Conservation (phyloP, 2,888 invertebrate species). For the Drosophila picticornis region DNA sequence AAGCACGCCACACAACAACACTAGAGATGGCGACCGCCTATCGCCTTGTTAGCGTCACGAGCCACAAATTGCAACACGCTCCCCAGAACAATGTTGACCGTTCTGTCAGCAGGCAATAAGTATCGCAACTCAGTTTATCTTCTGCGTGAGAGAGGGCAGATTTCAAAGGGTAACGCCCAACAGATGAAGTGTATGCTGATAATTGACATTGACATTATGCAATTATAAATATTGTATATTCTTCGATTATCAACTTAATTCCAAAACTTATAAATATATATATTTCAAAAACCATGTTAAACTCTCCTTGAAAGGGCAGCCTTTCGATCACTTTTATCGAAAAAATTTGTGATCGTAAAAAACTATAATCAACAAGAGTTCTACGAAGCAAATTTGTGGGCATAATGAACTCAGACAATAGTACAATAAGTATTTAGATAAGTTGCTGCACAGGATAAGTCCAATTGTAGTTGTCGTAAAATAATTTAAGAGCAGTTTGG, state of each 20-base stretch:
- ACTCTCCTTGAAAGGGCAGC: neutral
- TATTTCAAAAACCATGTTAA: neutral
- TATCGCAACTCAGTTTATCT: neutral
- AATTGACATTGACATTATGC: neutral
- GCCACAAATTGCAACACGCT: neutral
- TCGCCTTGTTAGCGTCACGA: constrained; percentile 1
- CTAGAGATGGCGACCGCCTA: constrained; percentile 19
- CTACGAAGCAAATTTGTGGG: neutral
- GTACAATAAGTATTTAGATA: neutral
- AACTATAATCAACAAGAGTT: neutral
- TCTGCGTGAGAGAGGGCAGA: no score
- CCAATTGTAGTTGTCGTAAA: neutral
- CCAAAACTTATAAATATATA: neutral
- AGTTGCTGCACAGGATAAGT: neutral
- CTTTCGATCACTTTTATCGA: neutral
- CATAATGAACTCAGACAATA: neutral
- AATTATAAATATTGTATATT: no score
- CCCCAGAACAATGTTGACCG: neutral
- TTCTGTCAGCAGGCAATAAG: neutral
- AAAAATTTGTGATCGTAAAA: neutral
- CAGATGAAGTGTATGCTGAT: neutral
- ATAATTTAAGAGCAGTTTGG: neutral
- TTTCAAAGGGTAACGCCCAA: neutral
- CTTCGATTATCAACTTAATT: neutral
- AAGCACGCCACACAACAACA: constrained; percentile 36